Evolutionary conservation across 2,797 vertebrate genomes (phyloP).

Genomic region (Coreius guichenoti): DNA sequence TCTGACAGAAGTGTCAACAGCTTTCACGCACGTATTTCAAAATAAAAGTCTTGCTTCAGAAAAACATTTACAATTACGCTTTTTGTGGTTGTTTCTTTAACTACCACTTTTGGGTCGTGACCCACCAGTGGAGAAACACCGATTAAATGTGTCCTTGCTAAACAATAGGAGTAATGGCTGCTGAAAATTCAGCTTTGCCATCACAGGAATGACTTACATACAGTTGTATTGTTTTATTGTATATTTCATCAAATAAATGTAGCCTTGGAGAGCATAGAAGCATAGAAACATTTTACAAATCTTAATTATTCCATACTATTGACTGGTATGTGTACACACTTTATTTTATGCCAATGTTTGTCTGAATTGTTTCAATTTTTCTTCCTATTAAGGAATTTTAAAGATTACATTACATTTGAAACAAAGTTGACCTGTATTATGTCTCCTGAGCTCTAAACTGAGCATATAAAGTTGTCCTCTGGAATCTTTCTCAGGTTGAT

Average conservation of each 20-base stretch:
- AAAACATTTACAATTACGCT: background rate
- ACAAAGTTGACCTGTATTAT: background rate
- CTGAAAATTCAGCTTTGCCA: background rate
- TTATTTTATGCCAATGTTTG: background rate
- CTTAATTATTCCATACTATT: background rate
- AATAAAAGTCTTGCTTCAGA: too few species aligned
- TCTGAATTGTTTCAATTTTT: background rate
- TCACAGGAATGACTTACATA: background rate
- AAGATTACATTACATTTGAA: background rate
- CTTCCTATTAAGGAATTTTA: background rate
- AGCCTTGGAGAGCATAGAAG: background rate
- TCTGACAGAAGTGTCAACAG: too few species aligned
- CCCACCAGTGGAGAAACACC: too few species aligned
- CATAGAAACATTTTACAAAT: too few species aligned
- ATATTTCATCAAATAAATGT: background rate
- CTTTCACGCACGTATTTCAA: too few species aligned
- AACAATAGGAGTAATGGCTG: background rate
- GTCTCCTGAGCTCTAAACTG: constrained; percentile 1
- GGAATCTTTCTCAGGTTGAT: constrained; percentile 18
- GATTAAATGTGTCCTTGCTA: background rate
- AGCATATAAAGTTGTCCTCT: constrained; percentile 26
- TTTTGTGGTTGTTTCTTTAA: background rate
- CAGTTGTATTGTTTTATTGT: background rate
- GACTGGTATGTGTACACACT: background rate
- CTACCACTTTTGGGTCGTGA: background rate